Conservation (phyloP, 2,797 vertebrate genomes). For the Lithobates sylvaticus region DNA sequence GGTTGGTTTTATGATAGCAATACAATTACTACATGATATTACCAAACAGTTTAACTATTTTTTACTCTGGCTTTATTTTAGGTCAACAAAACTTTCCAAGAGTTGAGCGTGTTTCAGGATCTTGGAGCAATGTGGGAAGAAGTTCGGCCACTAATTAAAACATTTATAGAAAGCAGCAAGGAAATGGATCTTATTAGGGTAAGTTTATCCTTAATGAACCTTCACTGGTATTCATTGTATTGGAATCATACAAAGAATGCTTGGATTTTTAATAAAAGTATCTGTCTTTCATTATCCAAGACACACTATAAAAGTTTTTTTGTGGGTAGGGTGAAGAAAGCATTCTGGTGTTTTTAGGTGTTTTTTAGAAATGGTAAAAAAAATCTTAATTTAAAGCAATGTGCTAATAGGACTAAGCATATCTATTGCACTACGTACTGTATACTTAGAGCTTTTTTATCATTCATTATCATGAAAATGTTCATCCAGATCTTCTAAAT, state of each 20-base stretch:
- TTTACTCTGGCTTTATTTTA: slow-evolving; percentile 63
- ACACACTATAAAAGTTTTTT: too few relatives aligned
- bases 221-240: not conserved
- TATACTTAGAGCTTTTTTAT: too few relatives aligned
- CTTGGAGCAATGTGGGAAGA: slow-evolving; percentile 95
- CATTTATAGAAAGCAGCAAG: slow-evolving; percentile 90
- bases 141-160: slow-evolving; percentile 89
- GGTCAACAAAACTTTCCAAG: slow-evolving; percentile 97
- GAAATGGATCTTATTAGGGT: slow-evolving; percentile 91
- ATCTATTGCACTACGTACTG: too few relatives aligned
- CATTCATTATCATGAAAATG: too few relatives aligned
- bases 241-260: not conserved
- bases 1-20: not conserved
- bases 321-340: too few relatives aligned
- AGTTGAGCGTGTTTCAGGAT: slow-evolving; percentile 90
- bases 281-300: not conserved
- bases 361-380: too few relatives aligned
- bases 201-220: slow-evolving; percentile 54
- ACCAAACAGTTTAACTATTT: not conserved
- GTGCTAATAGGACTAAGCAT: not conserved
- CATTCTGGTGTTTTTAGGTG: too few relatives aligned
- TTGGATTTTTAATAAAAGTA: not conserved
- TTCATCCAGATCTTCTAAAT: too few relatives aligned
- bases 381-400: not conserved
- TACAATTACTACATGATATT: not conserved